phyloP scores from a whole-genome alignment of 2,888 invertebrate species.

The Hirtodrosophila duncani region DNA sequence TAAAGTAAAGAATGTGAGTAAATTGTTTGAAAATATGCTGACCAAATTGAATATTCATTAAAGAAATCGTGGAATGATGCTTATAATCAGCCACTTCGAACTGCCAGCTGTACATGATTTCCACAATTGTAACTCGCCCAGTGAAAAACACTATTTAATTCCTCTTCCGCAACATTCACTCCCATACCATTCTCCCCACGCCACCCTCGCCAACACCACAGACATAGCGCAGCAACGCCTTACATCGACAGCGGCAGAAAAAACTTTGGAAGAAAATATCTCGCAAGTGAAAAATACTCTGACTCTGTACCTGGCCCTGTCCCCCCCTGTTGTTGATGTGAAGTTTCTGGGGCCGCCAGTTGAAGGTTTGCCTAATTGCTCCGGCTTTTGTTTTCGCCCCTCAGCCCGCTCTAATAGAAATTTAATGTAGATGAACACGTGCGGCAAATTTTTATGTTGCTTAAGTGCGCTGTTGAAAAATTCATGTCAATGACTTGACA shows the following conservation, averaged over 20 bases:
- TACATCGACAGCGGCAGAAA: constrained; percentile 27
- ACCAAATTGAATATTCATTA: background rate
- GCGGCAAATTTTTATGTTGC: constrained; percentile 33
- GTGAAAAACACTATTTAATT: constrained; percentile 12
- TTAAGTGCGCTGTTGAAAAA: constrained; percentile 38
- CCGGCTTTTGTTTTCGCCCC: constrained; percentile 24
- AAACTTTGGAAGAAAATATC: constrained; percentile 36
- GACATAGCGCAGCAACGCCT: too few species aligned
- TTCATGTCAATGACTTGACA: constrained; percentile 44
- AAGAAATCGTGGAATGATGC: background rate
- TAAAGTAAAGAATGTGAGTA: too few species aligned
- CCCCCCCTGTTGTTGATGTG: constrained; percentile 14
- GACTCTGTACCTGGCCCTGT: constrained; percentile 3
- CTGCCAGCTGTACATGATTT: constrained; percentile 21
- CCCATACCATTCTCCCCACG: background rate
- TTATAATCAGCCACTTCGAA: too few species aligned
- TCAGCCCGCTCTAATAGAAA: constrained; percentile 49
- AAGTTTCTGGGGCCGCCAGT: constrained; percentile 5
- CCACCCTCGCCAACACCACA: too few species aligned
- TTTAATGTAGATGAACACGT: constrained; percentile 63
- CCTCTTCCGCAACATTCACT: background rate
- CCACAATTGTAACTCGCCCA: background rate
- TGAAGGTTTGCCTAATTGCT: constrained; percentile 51
- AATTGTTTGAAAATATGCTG: background rate
- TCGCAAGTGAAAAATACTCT: constrained; percentile 43